Evolutionary conservation across 2,888 invertebrate genomes (phyloP), one percentile per base, ranked within the genome.

Genomic region (Trissoscelio sp.): DNA sequence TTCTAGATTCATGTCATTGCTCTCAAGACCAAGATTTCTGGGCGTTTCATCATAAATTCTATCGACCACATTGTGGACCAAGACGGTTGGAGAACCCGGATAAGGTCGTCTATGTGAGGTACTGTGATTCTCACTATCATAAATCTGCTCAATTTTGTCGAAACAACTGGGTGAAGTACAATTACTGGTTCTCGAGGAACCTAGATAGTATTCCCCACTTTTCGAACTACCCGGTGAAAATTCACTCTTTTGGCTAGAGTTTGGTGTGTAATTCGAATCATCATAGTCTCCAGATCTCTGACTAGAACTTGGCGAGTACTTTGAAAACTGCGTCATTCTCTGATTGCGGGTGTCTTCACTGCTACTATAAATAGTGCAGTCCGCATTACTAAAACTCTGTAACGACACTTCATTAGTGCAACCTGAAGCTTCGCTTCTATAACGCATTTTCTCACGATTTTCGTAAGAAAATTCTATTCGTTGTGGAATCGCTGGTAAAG

Each of bases 191-290:
- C 20, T 85, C 70, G 72, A 83, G 70, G 64, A 84, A 46, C 22
- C 66, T 86, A 90, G 58, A 67, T 90, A 90, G 39, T 90, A 90
- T 39, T 90, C 90, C 2, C 90, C 90, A 69, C 90, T 90, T 69
- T 90, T 90, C 2, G 90, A 90, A 55, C 90, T 90, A 0, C 88
- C 85, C 0, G 90, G 90, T 2, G 90, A 90, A 66, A 90, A 90
- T 62, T 88, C 90, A 60, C 89, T 89, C 60, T 90, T 90, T 62
- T 90, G 90, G 42, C 90, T 90, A 2, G 90, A 90, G 55, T 90
- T 90, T 0, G 89, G 89, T 0, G 90, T 90, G 66, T 89, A 90
- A 67, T 87, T 89, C 1, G 90, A 90, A 12, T 90, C 90, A 0
- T 88, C 90, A 53, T 89, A 90, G 42, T 90, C 90, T 0, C 87